Conservation (phyloP, 2,888 invertebrate species). For the Napeogenes inachia region DNA sequence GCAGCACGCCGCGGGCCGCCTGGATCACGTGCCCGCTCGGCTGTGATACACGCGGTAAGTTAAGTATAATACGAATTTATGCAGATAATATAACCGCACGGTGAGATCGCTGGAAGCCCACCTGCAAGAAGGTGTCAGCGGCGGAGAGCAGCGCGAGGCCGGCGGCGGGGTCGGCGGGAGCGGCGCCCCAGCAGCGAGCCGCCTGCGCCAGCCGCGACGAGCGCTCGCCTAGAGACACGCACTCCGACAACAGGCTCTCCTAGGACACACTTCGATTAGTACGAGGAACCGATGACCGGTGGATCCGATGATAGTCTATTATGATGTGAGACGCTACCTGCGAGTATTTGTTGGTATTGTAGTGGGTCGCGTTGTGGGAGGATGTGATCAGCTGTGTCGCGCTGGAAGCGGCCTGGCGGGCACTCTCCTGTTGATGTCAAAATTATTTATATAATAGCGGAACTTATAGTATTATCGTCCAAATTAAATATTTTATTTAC, state of each 20-base stretch:
- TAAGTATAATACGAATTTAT: background rate
- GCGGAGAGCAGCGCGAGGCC: slow-evolving; percentile 90
- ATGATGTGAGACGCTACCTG: slow-evolving; percentile 44
- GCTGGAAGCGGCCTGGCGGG: slow-evolving; percentile 90
- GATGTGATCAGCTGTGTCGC: slow-evolving; percentile 95
- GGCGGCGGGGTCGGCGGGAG: slow-evolving; percentile 84
- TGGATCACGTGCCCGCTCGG: slow-evolving; percentile 29
- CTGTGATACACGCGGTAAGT: slow-evolving; percentile 10
- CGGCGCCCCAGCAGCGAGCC: slow-evolving; percentile 81
- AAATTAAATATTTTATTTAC: too few species aligned
- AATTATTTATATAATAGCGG: too few species aligned
- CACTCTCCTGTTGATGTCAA: slow-evolving; percentile 77
- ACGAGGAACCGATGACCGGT: too few species aligned
- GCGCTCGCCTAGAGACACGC: slow-evolving; percentile 84
- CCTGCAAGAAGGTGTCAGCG: slow-evolving; percentile 89
- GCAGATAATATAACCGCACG: background rate
- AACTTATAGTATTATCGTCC: too few species aligned
- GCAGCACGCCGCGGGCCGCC: slow-evolving; percentile 87
- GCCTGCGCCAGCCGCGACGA: slow-evolving; percentile 90
- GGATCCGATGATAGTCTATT: too few species aligned
- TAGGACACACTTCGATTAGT: slow-evolving; percentile 42
- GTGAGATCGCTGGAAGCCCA: slow-evolving; percentile 40
- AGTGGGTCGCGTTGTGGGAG: slow-evolving; percentile 86
- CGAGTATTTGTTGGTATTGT: slow-evolving; percentile 82
- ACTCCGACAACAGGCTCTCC: slow-evolving; percentile 86